phyloP scores from a whole-genome alignment of 2,888 invertebrate species.

The Diachrysia chrysitis region DNA sequence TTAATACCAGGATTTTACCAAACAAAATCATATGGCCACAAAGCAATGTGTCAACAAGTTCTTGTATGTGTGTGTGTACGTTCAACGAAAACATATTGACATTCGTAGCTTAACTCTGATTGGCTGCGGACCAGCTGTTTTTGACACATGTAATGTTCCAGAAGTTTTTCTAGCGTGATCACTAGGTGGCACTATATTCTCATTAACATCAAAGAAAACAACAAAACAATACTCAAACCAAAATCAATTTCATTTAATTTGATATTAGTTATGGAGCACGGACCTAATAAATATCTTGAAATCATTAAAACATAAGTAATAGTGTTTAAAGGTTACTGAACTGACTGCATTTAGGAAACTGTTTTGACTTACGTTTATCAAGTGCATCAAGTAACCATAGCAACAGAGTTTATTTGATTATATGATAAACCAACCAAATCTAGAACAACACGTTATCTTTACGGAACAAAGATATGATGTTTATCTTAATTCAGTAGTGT shows the following conservation, averaged over 20 bases:
- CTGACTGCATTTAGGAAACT: slow-evolving; percentile 32
- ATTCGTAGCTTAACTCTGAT: slow-evolving; percentile 68
- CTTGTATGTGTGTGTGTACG: slow-evolving; percentile 70
- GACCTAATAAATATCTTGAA: fast-evolving
- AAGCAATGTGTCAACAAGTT: slow-evolving; percentile 82
- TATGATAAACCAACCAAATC: slow-evolving; percentile 56
- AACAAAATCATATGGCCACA: slow-evolving; percentile 83
- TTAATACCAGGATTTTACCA: slow-evolving; percentile 48
- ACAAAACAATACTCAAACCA: not conserved
- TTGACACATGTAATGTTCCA: slow-evolving; percentile 70
- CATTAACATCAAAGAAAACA: slow-evolving; percentile 68
- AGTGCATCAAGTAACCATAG: slow-evolving; percentile 66
- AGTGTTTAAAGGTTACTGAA: slow-evolving; percentile 12
- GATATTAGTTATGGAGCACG: not conserved
- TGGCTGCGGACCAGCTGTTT: slow-evolving; percentile 86
- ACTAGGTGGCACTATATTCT: slow-evolving; percentile 76
- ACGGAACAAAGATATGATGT: not conserved
- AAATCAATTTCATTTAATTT: not conserved
- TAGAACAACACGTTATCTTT: slow-evolving; percentile 14
- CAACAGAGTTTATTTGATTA: slow-evolving; percentile 67
- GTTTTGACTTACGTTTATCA: slow-evolving; percentile 51
- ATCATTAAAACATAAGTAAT: fast-evolving
- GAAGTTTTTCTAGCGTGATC: slow-evolving; percentile 28
- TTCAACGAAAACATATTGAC: slow-evolving; percentile 78
- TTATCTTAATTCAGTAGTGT: slow-evolving; percentile 1